Base-by-base conservation (phyloP, 2,113 vertebrate genomes). In the Chionomys nivalis region DNA sequence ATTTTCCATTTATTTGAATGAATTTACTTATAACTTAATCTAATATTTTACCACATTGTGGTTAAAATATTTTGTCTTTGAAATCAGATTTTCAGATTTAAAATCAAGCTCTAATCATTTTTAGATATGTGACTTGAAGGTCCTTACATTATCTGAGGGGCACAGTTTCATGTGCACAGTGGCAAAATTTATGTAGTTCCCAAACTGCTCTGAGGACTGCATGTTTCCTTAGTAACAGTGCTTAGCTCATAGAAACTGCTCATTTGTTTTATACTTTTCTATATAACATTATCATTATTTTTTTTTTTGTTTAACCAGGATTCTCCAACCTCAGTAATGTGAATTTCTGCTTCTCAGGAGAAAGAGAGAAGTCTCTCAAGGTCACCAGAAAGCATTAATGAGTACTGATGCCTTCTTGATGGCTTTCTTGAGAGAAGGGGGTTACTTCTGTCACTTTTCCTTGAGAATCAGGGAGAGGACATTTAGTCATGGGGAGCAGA, bases 61-160 rank as follows among this genome's bases (percentile, higher is more conserved):
- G 5, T 77, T 3, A 88, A 73, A 1, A 13, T 36, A 1, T 47
- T 19, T 39, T 79, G 1, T 66, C 21, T 87, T 63, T 94, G 28
- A 75, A 94, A 79, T 79, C n/a, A 78, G 39, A 39, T 87, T 83
- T 95, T 97, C 75, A 83, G 17, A 2, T 61, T 87, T 79, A 75
- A 55, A 87, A 5, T 2, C 3, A 83, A 82, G 13, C 9, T 81
- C 63, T 77, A 16, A 44, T 14, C 26, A 44, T 58, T 77, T 93
- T 72, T 26, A 49, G 52, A 44, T n/a, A 8, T 55, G 11, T 77
- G 36, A 91, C 42, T 6, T 23, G 66, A 12, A 61, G n/a, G 19
- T 85, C 9, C 33, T 95, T 86, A 55, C 47, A 63, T 81, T 81
- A 28, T 52, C 11, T 75, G 31, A 65, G 0, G 5, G 3, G 92